Evolutionary conservation across 2,888 invertebrate species (phyloP), one percentile per base, ranked within the genome.

Genomic region (Lamproptera curius): DNA sequence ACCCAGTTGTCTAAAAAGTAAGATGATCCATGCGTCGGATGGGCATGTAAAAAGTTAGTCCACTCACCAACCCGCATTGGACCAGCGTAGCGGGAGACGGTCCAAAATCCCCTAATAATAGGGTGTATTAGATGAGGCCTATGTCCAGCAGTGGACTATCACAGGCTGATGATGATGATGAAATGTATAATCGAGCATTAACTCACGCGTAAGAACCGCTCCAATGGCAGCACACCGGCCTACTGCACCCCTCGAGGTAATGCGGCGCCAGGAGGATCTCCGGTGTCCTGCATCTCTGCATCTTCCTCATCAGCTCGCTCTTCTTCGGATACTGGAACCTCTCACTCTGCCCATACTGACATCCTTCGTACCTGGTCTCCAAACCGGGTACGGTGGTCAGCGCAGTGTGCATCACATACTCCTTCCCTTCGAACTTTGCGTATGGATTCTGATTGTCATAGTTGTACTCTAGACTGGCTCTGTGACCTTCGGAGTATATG

Each of bases 221-320:
- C 89, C 89, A 81, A 58, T 89, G 76, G 61, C 88, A 79, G 75
- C 88, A 77, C 31, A 84, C 72, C 56, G 79, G 87, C 16, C 85
- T 57, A 37, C 59, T 74, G 45, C 83, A 81, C 0, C 77, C 76
- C 50, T 91, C 90, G 43, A 93, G 71, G 69, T 92, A 93, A 57
- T 93, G 91, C 11, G 95, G 95, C 0, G 94, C 92, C 16, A 95
- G 76, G 23, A 95, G 77, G 28, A 95, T 92, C 82, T 95, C 95
- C 0, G 95, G 93, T 0, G 94, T 94, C 56, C 94, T 90, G 41
- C 92, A 91, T 39, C 91, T 77, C 61, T 80, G 81, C 71, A 81
- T 65, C 55, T 76, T 79, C 46, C 76, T 59, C 63, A 73, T 61
- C 36, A 73, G 76, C 41, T 79, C 79, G 63, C 67, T 67, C 55